These are phyloP conservation scores for Porites lobata DNA, from an alignment of 92 coral and sea anemone species.

Conservation along the genomic window DNA sequence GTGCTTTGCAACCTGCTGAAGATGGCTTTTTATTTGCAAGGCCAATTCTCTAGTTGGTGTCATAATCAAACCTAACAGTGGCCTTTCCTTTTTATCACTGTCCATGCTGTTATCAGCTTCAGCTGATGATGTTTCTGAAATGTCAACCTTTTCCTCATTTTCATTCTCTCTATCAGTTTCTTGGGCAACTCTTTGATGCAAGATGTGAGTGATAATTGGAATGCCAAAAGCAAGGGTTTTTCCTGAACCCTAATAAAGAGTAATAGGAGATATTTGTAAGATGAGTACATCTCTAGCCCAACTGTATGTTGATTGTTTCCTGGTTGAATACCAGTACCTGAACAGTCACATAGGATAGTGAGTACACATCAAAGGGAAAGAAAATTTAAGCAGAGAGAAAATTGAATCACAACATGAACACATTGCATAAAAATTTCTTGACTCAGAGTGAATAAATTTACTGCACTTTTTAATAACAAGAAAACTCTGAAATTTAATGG, in stretches of 20 bases:
- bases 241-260: constrained; percentile 87
- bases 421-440: too few species aligned
- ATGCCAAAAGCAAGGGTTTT: constrained; percentile 97
- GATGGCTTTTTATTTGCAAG: constrained; percentile 85
- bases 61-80: constrained; percentile 84
- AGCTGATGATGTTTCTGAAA: neutral
- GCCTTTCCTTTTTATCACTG: constrained; percentile 3
- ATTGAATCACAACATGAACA: too few species aligned
- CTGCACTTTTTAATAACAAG: too few species aligned
- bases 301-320: too few species aligned
- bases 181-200: constrained; percentile 21
- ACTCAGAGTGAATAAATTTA: too few species aligned
- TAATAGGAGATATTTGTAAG: neutral
- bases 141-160: constrained; percentile 8
- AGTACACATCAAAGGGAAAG: too few species aligned
- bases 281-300: neutral
- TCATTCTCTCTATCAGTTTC: constrained; percentile 17
- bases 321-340: too few species aligned
- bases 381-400: too few species aligned
- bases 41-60: constrained; percentile 98
- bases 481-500: too few species aligned
- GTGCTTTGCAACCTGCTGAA: constrained; percentile 77
- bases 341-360: too few species aligned
- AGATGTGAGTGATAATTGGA: constrained; percentile 87
- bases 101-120: neutral